A percentile compares a stretch with the other conserved stretches of the same genome.
These are phyloP conservation scores for Cheilosia grossa DNA, from an alignment of 2,888 invertebrate genomes.

Conservation along the genomic window DNA sequence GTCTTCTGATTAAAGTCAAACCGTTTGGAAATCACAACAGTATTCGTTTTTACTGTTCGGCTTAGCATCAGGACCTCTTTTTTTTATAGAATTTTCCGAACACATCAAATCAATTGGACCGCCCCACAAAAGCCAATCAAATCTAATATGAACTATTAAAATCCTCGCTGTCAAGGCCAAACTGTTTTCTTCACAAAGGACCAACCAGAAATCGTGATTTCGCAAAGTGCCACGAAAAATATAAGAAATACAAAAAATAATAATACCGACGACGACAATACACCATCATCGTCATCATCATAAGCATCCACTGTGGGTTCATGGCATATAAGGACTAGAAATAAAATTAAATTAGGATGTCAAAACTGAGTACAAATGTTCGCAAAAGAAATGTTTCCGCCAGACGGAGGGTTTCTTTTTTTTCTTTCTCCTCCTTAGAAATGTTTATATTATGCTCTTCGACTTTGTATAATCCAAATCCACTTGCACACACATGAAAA, in stretches of 20 bases:
- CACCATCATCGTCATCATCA: conserved; percentile 19
- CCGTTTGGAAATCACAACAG: too few species aligned
- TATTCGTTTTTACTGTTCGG: too few species aligned
- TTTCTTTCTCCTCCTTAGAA: background rate
- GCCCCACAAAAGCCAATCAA: background rate
- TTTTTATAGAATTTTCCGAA: too few species aligned
- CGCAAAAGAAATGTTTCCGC: conserved; percentile 52
- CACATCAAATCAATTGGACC: too few species aligned
- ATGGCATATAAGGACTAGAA: conserved; percentile 26
- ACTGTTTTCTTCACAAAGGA: background rate
- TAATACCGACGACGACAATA: conserved; percentile 20
- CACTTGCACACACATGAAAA: conserved; percentile 23
- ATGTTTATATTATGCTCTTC: background rate
- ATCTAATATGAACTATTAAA: conserved; percentile 21
- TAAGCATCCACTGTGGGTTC: conserved; percentile 11
- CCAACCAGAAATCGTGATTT: background rate
- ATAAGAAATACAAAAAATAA: background rate
- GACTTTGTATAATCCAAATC: conserved; percentile 21
- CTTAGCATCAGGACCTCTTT: too few species aligned
- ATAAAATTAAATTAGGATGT: conserved; percentile 52
- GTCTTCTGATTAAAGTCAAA: too few species aligned
- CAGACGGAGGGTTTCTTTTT: conserved; percentile 2
- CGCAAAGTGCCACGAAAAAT: background rate
- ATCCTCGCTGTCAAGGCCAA: conserved; percentile 18
- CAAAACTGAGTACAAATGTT: conserved; percentile 25